Percentiles rank a stretch among this genome's conserved stretches.
Conservation (phyloP, 2,797 vertebrate species). For the Pseudochromis fuscus region DNA sequence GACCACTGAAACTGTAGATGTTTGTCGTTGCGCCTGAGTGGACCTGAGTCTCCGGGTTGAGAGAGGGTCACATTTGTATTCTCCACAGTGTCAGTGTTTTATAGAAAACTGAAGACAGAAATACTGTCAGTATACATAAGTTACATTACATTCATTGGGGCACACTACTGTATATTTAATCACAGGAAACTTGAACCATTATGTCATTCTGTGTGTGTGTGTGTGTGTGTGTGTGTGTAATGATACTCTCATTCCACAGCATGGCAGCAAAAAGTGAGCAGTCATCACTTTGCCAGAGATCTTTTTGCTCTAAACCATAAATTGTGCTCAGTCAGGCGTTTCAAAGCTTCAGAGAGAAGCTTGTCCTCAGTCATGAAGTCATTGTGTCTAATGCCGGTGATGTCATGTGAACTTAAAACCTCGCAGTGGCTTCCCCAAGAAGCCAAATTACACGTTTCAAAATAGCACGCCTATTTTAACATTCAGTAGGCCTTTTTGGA, state of each 20-base stretch:
- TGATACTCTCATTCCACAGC: constrained; percentile 19
- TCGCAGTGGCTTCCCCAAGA: constrained; percentile 49
- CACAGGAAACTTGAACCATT: constrained; percentile 44
- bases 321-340: constrained; percentile 72
- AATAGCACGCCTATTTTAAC: constrained; percentile 51
- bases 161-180: constrained; percentile 64
- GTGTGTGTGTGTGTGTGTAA: constrained; percentile 27
- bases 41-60: constrained; percentile 34
- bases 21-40: constrained; percentile 53
- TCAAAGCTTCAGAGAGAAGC: constrained; percentile 56
- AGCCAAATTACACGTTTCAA: constrained; percentile 75
- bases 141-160: constrained; percentile 63
- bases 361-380: constrained; percentile 72
- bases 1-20: constrained; percentile 51
- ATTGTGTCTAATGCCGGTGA: constrained; percentile 75
- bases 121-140: constrained; percentile 38
- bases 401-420: constrained; percentile 76
- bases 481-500: constrained; percentile 41
- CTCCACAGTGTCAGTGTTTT: constrained; percentile 47
- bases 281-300: constrained; percentile 63
- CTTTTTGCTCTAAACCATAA: constrained; percentile 64
- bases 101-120: constrained; percentile 41
- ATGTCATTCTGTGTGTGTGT: constrained; percentile 40
- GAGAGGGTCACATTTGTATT: constrained; percentile 38
- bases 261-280: constrained; percentile 56